Base-by-base conservation (phyloP, 2,113 vertebrate species). In the Platichthys flesus region DNA sequence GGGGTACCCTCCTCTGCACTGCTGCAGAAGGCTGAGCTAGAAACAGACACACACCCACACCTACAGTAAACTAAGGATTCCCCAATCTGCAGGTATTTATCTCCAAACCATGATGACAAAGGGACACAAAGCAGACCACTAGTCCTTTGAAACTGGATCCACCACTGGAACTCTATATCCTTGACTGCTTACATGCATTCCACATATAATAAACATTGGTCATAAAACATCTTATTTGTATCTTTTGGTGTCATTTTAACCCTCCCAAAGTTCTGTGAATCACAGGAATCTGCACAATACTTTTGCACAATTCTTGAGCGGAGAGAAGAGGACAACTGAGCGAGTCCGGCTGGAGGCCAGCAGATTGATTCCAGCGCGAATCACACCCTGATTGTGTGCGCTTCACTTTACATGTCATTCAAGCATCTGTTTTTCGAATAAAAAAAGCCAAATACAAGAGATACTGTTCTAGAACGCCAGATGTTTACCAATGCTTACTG, bases 111-210 rank as follows among this genome's bases (percentile, higher is more conserved):
- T 57, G 67, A 71, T 64, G 67, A 80, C 87, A 82, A 69, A 74
- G 74, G 74, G 74, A 90, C 79, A 87, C 71, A 83, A 78, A 88
- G 56, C 86, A 91, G 86, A 89, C 75, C 59, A 67, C 68, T 62
- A 62, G 69, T 83, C 57, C 78, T 87, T 90, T 92, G 90, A 91
- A 92, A 90, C 68, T 24, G 9, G 62, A 92, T 86, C 81, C 77
- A 65, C 67, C 37, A 15, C 75, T 20, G 73, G 70, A 58, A 61
- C 65, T 69, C 71, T 66, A 90, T 81, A 90, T 90, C 82, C 52
- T 54, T 18, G 28, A 84, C 40, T 63, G 83, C 77, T 90, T 84
- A 77, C 20, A 51, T 80, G 67, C 63, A 76, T 74, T 74, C 73
- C 64, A 79, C 45, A 79, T 84, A 79, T 59, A 67, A 65, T 75